Base-by-base conservation (phyloP, 2,113 vertebrate genomes). In the Rhombomys opimus region DNA sequence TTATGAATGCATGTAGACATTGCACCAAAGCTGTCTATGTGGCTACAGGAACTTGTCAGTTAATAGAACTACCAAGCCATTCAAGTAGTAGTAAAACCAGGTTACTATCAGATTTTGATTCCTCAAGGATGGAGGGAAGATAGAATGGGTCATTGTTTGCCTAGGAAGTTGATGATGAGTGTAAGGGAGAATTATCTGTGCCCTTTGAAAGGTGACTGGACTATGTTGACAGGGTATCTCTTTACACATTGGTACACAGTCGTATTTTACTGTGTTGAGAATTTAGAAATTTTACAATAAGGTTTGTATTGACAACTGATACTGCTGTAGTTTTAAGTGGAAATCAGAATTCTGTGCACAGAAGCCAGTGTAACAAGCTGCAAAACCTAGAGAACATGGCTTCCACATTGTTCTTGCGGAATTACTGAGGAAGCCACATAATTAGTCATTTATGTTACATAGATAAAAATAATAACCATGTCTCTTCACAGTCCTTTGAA, bases 21-120 rank as follows among this genome's bases (percentile, higher is more conserved):
- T 75, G 25, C 61, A 70, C 13, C 22, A 73, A 57, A 72, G 1
- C 46, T 81, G n/a, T 1, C 35, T n/a, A 12, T 38, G n/a, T 41
- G 41, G 75, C 70, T 70, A 0, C 0, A 65, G 59, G 17, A 73
- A 61, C 87, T 38, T 41, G 14, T 81, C 68, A 12, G 67, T 38
- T 18, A 41, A 80, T 38, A 57, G 57, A 76, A 32, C 35, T 72
- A 25, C 8, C 52, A 46, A 91, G 46, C 5, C 52, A 63, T 65
- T 95, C 15, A 38, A 38, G 30, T 6, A 81, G 35, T 63, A 78
- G 12, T 41, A 67, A 59, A 93, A 67, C 57, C 61, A 63, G 11
- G 7, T 92, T 9, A 70, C 57, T 9, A 63, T 59, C 89, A n/a
- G 61, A 4, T 67, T 95, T 90, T 95, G 46, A 54, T 77, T 95